phyloP scores from a whole-genome alignment of 2,113 vertebrate genomes.

The Thalassoma bifasciatum region DNA sequence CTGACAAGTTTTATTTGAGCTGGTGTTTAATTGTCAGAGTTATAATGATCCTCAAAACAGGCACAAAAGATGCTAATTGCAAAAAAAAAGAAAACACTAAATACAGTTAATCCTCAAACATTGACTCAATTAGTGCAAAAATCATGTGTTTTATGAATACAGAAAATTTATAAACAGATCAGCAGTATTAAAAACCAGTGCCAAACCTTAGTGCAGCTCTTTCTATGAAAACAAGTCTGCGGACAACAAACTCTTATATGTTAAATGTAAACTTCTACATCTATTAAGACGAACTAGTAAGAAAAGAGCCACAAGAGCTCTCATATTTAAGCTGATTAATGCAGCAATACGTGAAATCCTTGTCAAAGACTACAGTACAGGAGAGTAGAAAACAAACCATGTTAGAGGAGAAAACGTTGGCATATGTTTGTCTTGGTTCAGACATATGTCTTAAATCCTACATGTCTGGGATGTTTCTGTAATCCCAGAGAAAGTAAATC shows the following conservation, averaged over 20 bases:
- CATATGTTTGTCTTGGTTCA: constrained; percentile 24
- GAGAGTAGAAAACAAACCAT: background rate
- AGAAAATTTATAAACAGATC: background rate
- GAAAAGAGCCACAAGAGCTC: background rate
- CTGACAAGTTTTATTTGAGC: constrained; percentile 34
- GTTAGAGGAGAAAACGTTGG: constrained; percentile 1
- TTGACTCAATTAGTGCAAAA: background rate
- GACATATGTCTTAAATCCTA: constrained; percentile 35
- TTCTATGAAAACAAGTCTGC: background rate
- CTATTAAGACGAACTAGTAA: background rate
- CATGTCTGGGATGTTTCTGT: constrained; percentile 45
- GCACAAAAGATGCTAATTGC: background rate
- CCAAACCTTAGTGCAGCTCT: background rate
- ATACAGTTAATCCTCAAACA: background rate
- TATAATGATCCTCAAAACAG: no score
- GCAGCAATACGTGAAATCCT: background rate
- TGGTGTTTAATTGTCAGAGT: constrained; percentile 44
- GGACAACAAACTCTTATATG: background rate
- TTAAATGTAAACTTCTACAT: background rate
- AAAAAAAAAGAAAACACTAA: background rate
- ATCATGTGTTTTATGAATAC: background rate
- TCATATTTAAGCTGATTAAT: constrained; percentile 6
- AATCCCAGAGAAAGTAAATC: constrained; percentile 61
- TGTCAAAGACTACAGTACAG: background rate
- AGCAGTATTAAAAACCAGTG: background rate